Base-by-base conservation (phyloP, 1,140 invertebrate genomes). In the Steinernema khuongi region DNA sequence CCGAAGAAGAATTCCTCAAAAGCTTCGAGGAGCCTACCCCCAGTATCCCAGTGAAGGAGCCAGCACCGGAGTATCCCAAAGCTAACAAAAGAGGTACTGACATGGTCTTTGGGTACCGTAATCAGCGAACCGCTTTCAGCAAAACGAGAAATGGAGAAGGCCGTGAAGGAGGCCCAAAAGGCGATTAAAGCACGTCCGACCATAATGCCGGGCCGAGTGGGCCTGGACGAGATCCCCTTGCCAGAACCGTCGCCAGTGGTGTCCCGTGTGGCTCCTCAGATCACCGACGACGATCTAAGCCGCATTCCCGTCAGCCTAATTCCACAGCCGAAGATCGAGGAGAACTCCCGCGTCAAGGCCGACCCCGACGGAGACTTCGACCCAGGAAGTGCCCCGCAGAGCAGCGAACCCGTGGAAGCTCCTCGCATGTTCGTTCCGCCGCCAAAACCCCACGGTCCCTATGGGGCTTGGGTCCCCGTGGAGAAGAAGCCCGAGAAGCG, bases 371-470 rank as follows among this genome's bases (percentile, higher is more conserved):
- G 36, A 41, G 36, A 41, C n/a, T 41, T n/a, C 36, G 36, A 41
- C 14, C 70, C 1, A 19, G 32, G 67, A 32, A 76, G n/a, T 31
- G 72, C 7, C 72, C 76, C 4, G 68, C 74, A 28, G 60, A 29
- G 2, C 28, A 31, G 1, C 50, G 75, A 70, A 73, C n/a, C 31
- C 70, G 43, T 19, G 69, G 32, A 14, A 60, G 50, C 26, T 7
- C 50, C 50, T 22, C 14, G 26, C 4, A 60, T 60, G 50, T 60
- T 60, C 26, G 50, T 60, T 60, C 50, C 50, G 4, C 50, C 50
- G 4, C 26, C 36, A n/a, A 41, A 41, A 41, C 36, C 50, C 4
- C 7, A 60, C 19, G 50, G 50, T 4, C 50, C 50, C 4, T 60
- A 60, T 26, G 50, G 50, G 50, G 7, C 50, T 14, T 60, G 50